phyloP scores from a whole-genome alignment of 2,797 vertebrate species.

The Sylvilagus floridanus region DNA sequence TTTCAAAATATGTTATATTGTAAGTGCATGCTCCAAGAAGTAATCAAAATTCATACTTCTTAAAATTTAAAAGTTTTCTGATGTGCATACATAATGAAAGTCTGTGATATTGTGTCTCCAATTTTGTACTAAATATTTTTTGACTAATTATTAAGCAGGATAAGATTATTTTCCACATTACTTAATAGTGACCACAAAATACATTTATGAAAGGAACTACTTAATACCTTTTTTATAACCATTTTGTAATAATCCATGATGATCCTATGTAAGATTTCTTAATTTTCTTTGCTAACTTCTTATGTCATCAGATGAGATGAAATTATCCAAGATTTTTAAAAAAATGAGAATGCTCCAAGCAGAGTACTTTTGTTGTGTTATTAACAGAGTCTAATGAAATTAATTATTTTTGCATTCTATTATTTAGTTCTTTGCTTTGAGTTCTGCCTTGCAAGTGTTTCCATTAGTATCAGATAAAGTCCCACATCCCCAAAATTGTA shows the following conservation, averaged over 20 bases:
- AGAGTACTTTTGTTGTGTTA: background rate
- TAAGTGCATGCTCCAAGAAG: background rate
- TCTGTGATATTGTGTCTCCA: background rate
- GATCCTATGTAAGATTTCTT: background rate
- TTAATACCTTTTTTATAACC: background rate
- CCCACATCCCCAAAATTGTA: background rate
- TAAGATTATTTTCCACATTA: background rate
- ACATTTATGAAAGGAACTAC: background rate
- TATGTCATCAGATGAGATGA: constrained; percentile 40
- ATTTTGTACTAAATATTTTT: constrained; percentile 11
- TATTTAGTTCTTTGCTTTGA: constrained; percentile 30
- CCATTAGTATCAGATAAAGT: background rate
- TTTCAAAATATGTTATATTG: constrained; percentile 45
- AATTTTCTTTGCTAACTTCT: constrained; percentile 18
- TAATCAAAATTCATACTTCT: background rate
- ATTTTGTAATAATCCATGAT: background rate
- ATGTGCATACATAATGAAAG: constrained; percentile 1
- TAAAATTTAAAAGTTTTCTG: constrained; percentile 45
- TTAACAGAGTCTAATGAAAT: constrained; percentile 20
- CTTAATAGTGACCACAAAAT: background rate
- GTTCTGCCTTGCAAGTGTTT: background rate
- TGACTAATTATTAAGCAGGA: constrained; percentile 5
- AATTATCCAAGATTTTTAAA: background rate
- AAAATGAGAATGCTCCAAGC: background rate
- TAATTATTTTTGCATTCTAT: constrained; percentile 18